A percentile compares a stretch with the other conserved stretches of the same genome.
phyloP scores from a whole-genome alignment of 2,797 vertebrate genomes.

The Poeciliopsis infans region DNA sequence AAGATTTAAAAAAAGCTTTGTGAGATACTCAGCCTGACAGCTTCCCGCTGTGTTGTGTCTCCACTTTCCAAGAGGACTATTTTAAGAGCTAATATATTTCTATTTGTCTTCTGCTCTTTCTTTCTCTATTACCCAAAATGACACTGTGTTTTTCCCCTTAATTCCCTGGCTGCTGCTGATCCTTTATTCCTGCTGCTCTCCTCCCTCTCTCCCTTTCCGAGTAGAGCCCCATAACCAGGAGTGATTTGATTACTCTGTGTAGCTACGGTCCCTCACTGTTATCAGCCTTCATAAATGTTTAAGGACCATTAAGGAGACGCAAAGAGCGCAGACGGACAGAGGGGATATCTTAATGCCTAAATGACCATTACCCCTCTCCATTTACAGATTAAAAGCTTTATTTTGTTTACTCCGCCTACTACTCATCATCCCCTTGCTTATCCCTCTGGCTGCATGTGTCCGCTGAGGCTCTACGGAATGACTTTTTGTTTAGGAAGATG shows the following conservation, averaged over 20 bases:
- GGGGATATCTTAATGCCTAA: constrained; percentile 78
- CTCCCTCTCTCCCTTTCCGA: constrained; percentile 33
- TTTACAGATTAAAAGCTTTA: constrained; percentile 89
- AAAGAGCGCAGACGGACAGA: constrained; percentile 63
- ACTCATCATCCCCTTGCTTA: constrained; percentile 45
- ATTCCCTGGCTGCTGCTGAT: constrained; percentile 17
- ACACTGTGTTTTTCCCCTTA: constrained; percentile 39
- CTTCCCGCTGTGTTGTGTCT: constrained; percentile 38
- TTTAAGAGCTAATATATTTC: constrained; percentile 53
- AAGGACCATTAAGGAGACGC: constrained; percentile 78
- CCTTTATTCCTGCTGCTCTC: neutral
- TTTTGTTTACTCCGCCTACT: constrained; percentile 72
- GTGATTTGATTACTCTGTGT: constrained; percentile 79
- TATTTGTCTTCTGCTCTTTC: constrained; percentile 44
- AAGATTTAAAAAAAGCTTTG: neutral
- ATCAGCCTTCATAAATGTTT: constrained; percentile 86
- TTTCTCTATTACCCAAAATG: constrained; percentile 50
- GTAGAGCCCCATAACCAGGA: constrained; percentile 65
- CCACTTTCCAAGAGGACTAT: constrained; percentile 35
- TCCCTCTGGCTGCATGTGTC: constrained; percentile 37
- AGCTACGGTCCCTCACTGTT: constrained; percentile 74
- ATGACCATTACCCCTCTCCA: constrained; percentile 80
- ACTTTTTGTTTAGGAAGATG: constrained; percentile 29
- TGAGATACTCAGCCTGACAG: constrained; percentile 48
- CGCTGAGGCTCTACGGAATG: constrained; percentile 32